Evolutionary conservation across 2,113 vertebrate species (phyloP).

Genomic region (pig (Sus scrofa)): DNA sequence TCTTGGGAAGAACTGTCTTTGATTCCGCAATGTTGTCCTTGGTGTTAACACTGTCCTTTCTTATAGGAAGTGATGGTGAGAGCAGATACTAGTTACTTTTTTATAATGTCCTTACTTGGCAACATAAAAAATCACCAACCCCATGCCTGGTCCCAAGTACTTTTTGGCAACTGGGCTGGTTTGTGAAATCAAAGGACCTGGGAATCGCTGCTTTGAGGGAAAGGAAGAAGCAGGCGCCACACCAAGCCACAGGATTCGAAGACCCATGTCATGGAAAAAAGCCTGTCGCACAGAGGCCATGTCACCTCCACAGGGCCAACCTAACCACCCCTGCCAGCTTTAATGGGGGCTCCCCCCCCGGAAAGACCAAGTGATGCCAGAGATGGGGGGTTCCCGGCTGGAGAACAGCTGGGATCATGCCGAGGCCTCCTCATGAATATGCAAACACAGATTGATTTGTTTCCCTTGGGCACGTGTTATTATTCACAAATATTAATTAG

Average conservation of each 20-base stretch:
- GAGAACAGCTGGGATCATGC: constrained; percentile 75
- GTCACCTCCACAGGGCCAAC: background rate
- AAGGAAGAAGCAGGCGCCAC: background rate
- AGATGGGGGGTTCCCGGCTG: constrained; percentile 30
- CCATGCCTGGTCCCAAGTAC: constrained; percentile 48
- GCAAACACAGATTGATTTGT: constrained; percentile 79
- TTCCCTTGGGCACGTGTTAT: constrained; percentile 74
- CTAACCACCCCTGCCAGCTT: background rate
- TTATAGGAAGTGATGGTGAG: constrained; percentile 37
- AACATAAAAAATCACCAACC: constrained; percentile 71
- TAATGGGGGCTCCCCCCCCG: background rate
- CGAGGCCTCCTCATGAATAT: constrained; percentile 76
- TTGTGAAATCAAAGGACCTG: constrained; percentile 63
- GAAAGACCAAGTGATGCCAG: background rate
- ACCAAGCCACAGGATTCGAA: background rate
- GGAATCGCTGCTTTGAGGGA: background rate
- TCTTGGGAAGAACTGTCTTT: constrained; percentile 76
- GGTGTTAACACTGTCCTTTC: constrained; percentile 79
- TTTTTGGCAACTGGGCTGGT: constrained; percentile 64
- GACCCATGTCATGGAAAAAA: background rate
- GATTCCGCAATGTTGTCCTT: constrained; percentile 77
- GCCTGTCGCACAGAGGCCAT: background rate
- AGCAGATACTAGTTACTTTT: constrained; percentile 56
- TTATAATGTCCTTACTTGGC: constrained; percentile 67
- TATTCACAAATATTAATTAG: constrained; percentile 84